phyloP scores from a whole-genome alignment of 2,113 vertebrate species.

The Gallinago media region DNA sequence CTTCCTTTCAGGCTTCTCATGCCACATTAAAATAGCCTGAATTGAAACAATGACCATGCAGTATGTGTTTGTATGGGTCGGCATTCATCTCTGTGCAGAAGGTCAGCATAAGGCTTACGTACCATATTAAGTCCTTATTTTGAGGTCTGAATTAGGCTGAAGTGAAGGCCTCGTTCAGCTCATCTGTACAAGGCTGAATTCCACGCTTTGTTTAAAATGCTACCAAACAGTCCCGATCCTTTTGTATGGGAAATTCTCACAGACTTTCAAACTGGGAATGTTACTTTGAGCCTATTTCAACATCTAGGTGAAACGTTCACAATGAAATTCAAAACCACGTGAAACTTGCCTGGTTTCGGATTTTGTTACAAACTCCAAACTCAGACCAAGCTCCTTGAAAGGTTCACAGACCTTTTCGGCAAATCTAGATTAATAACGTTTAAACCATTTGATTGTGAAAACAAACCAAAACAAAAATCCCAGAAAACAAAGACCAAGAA shows the following conservation, averaged over 20 bases:
- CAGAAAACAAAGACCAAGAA: slow-evolving; percentile 56
- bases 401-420: slow-evolving; percentile 38
- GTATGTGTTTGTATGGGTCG: slow-evolving; percentile 45
- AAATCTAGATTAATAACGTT: slow-evolving; percentile 33
- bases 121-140: slow-evolving; percentile 17
- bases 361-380: slow-evolving; percentile 65
- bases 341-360: slow-evolving; percentile 19
- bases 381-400: slow-evolving; percentile 36
- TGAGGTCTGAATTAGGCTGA: slow-evolving; percentile 1
- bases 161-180: slow-evolving; percentile 14
- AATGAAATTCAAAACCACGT: slow-evolving; percentile 53
- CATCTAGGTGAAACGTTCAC: slow-evolving; percentile 35
- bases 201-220: slow-evolving; percentile 15
- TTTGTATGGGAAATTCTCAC: slow-evolving; percentile 69
- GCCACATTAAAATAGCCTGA: slow-evolving; percentile 67
- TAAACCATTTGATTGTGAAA: slow-evolving; percentile 68
- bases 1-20: slow-evolving; percentile 57
- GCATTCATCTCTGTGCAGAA: neutral
- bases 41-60: slow-evolving; percentile 62
- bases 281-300: slow-evolving; percentile 73
- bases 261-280: slow-evolving; percentile 57
- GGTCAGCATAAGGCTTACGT: neutral
- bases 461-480: slow-evolving; percentile 5
- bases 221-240: slow-evolving; percentile 55
- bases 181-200: neutral